phyloP scores from a whole-genome alignment of 2,113 vertebrate genomes.

The Trogon melanurus region DNA sequence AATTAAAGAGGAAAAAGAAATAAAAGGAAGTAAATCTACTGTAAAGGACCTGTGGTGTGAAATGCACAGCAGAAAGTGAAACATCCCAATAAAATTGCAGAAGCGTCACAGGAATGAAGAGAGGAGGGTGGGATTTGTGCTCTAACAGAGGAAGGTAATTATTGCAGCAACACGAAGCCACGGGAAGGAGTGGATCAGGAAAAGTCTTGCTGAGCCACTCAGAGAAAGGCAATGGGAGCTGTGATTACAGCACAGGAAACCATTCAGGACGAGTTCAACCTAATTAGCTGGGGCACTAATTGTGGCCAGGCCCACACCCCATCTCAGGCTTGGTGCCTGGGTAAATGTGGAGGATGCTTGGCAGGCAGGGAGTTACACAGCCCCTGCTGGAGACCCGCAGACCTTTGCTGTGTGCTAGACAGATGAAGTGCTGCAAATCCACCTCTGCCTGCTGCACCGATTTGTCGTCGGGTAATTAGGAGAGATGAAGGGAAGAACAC shows the following conservation, averaged over 20 bases:
- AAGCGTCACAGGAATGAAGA: not conserved
- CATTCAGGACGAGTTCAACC: not conserved
- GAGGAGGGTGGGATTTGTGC: not conserved
- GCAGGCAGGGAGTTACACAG: not conserved
- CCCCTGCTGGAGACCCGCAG: not conserved
- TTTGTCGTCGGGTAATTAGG: not conserved
- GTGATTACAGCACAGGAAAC: constrained; percentile 58
- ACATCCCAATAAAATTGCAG: constrained; percentile 21
- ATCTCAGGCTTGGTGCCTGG: not conserved
- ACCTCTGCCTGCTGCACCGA: not conserved
- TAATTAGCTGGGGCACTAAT: constrained; percentile 41
- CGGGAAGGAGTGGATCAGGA: constrained; percentile 26
- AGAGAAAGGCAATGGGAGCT: not conserved
- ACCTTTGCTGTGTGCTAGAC: not conserved
- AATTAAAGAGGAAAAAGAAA: not conserved
- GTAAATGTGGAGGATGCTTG: not conserved
- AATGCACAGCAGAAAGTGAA: not conserved
- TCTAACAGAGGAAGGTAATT: constrained; percentile 21
- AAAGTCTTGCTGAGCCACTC: constrained; percentile 60
- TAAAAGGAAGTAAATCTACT: not conserved
- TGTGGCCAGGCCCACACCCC: not conserved
- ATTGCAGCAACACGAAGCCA: not conserved
- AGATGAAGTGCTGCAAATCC: not conserved
- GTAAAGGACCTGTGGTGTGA: not conserved
- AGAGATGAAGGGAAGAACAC: not conserved